These are phyloP conservation scores for Apodemia duryi DNA, from an alignment of 2,888 invertebrate genomes.

Conservation along the genomic window DNA sequence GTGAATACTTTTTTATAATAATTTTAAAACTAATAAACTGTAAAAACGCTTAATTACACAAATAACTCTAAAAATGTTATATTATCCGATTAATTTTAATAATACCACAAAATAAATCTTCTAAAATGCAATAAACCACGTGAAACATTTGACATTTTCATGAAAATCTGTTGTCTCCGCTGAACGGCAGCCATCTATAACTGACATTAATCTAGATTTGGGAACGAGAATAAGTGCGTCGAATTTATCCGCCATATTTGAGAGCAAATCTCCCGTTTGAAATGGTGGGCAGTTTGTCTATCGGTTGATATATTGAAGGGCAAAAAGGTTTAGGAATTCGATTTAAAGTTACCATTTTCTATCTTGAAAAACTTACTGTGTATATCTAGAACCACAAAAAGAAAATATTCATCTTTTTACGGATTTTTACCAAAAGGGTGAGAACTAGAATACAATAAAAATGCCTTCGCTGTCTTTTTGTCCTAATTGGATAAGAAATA, in stretches of 20 bases:
- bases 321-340: not conserved
- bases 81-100: not conserved
- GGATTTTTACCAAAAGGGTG: too few species aligned
- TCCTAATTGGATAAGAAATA: too few species aligned
- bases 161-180: conserved; percentile 14
- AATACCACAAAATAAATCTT: not conserved
- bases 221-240: conserved; percentile 10
- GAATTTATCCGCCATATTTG: conserved; percentile 14
- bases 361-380: not conserved
- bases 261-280: conserved; percentile 10
- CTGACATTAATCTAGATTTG: conserved; percentile 15
- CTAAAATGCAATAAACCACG: conserved; percentile 8
- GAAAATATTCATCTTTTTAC: too few species aligned
- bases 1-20: too few species aligned
- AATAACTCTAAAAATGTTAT: too few species aligned
- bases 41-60: too few species aligned
- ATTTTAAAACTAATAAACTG: too few species aligned
- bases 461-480: too few species aligned
- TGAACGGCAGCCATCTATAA: conserved; percentile 4
- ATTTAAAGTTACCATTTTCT: not conserved
- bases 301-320: not conserved
- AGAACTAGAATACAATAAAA: too few species aligned
- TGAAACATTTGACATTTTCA: conserved; percentile 11
- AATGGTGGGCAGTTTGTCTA: conserved; percentile 14
- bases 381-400: too few species aligned